Percentiles rank a stretch among this genome's conserved stretches.
Evolutionary conservation across 2,113 vertebrate genomes (phyloP).

Genomic region (Cervus canadensis): DNA sequence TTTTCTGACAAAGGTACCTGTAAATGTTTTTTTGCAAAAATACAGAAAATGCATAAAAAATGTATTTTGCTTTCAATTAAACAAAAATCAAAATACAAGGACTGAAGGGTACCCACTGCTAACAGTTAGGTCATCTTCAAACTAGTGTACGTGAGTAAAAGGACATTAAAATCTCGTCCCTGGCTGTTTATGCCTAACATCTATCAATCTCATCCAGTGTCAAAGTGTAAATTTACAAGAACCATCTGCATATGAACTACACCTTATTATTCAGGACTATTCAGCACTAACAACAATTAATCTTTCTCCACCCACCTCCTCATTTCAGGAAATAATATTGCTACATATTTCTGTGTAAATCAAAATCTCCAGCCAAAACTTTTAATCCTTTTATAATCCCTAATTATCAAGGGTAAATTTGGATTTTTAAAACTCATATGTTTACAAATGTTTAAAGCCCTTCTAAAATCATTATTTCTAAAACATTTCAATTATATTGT

Average conservation of each 20-base stretch:
- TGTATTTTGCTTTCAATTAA: not conserved
- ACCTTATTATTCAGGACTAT: not conserved
- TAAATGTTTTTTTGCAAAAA: constrained; percentile 22
- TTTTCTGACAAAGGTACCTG: not conserved
- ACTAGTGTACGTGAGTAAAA: not conserved
- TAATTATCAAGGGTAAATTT: not conserved
- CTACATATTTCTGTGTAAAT: not conserved
- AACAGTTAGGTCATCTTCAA: not conserved
- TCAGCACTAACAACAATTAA: constrained; percentile 31
- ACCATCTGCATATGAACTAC: not conserved
- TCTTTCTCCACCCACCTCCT: not conserved
- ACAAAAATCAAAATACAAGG: constrained; percentile 10
- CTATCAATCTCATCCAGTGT: not conserved
- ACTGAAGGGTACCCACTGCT: not conserved
- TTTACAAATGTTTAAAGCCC: constrained; percentile 27
- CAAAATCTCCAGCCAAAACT: constrained; percentile 30
- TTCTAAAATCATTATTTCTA: constrained; percentile 16
- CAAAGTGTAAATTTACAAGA: not conserved
- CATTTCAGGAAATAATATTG: constrained; percentile 28
- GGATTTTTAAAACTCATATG: not conserved
- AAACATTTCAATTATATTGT: not conserved
- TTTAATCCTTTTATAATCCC: constrained; percentile 53
- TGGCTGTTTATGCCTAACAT: not conserved
- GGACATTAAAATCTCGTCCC: not conserved
- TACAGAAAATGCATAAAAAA: not conserved